Conservation (phyloP, 1,140 invertebrate species). For the Reticulitermes speratus region DNA sequence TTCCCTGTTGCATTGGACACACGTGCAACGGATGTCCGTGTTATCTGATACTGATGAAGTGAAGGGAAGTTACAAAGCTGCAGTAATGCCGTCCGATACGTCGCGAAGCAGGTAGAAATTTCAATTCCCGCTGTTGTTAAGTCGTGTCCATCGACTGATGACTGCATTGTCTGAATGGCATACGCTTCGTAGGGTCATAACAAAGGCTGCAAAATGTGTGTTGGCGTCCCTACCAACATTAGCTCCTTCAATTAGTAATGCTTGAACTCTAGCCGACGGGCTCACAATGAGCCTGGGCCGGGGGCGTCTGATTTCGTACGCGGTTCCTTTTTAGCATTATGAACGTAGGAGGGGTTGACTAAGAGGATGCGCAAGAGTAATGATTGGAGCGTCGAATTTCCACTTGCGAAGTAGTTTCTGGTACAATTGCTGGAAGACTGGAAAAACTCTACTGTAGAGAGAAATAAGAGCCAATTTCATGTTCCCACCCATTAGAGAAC, state of each 20-base stretch:
- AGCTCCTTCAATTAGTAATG: not conserved
- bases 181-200: not conserved
- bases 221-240: not conserved
- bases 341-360: too few relatives aligned
- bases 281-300: not conserved
- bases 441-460: not conserved
- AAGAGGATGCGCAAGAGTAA: too few relatives aligned
- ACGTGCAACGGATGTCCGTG: not conserved
- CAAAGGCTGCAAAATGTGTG: not conserved
- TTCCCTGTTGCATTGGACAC: not conserved
- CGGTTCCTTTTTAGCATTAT: too few relatives aligned
- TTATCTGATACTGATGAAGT: constrained; percentile 13
- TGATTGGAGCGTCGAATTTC: not conserved
- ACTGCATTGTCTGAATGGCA: not conserved
- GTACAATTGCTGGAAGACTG: not conserved
- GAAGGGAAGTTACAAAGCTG: too few relatives aligned
- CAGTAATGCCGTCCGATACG: not conserved
- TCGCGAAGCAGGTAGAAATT: not conserved
- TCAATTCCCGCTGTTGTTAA: not conserved
- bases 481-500: not conserved
- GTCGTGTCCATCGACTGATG: not conserved
- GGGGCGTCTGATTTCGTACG: not conserved
- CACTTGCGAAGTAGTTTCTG: constrained; percentile 5
- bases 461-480: constrained; percentile 9
- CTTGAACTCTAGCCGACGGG: not conserved